Conservation (phyloP, 2,797 vertebrate species). For the Enteromius fasciolatus region DNA sequence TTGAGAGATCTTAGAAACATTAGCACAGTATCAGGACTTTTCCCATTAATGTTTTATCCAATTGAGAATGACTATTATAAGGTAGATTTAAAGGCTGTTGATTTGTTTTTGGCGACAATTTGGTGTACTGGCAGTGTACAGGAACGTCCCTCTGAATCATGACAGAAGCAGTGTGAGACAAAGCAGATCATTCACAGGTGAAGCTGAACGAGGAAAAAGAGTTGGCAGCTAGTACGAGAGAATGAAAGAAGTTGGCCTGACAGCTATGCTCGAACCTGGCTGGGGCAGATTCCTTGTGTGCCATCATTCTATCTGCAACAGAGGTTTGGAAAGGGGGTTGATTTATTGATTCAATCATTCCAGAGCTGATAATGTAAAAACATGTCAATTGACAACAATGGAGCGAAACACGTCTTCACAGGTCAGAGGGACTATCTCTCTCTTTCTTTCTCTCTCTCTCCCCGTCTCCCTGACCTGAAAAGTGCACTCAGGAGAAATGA, state of each 20-base stretch:
- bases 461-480: background rate
- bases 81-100: conserved; percentile 53
- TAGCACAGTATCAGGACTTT: conserved; percentile 48
- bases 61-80: conserved; percentile 42
- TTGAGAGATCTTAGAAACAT: conserved; percentile 30
- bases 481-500: conserved; percentile 23
- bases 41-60: conserved; percentile 48
- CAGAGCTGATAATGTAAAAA: conserved; percentile 43
- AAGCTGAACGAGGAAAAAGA: conserved; percentile 24
- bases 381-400: conserved; percentile 33
- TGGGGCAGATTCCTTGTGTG: conserved; percentile 31
- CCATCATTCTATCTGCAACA: conserved; percentile 44
- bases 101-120: conserved; percentile 51
- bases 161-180: conserved; percentile 29
- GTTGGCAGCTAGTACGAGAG: conserved; percentile 24
- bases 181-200: conserved; percentile 45
- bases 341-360: conserved; percentile 53
- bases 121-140: conserved; percentile 42
- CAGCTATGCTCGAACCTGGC: conserved; percentile 29
- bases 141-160: conserved; percentile 40
- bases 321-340: conserved; percentile 35
- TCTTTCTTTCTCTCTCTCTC: background rate
- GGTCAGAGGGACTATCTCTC: conserved; percentile 3
- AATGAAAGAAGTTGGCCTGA: conserved; percentile 12
- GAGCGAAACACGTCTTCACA: conserved; percentile 30